These are phyloP conservation scores for Halichoerus grypus DNA, from an alignment of 2,113 vertebrate genomes.

Conservation along the genomic window DNA sequence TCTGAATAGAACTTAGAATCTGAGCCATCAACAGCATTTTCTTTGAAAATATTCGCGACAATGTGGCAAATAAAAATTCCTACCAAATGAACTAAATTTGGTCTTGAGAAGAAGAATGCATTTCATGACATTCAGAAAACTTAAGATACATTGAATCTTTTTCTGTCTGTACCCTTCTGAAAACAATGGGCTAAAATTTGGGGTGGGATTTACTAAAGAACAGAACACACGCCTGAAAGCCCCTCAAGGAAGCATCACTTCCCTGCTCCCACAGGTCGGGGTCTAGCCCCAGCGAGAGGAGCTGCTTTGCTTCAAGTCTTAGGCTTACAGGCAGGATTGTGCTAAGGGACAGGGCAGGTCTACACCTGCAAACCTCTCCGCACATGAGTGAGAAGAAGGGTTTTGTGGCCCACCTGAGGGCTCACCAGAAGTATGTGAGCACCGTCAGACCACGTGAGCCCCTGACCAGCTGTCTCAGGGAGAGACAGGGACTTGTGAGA, in stretches of 20 bases:
- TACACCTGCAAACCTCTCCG: not conserved
- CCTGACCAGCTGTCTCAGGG: not conserved
- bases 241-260: fast-evolving
- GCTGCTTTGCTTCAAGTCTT: too few relatives aligned
- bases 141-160: not conserved
- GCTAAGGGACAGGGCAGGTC: too few relatives aligned
- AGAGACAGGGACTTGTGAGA: fast-evolving
- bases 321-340: not conserved
- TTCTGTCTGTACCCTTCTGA: not conserved
- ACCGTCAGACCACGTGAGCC: fast-evolving
- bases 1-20: not conserved
- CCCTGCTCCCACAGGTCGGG: fast-evolving
- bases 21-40: not conserved
- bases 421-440: fast-evolving
- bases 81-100: not conserved
- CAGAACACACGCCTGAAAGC: not conserved
- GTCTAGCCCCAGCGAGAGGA: not conserved
- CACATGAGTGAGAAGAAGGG: not conserved
- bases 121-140: not conserved
- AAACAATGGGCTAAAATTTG: not conserved
- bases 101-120: not conserved
- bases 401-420: fast-evolving
- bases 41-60: too few relatives aligned
- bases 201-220: not conserved
- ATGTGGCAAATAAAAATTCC: not conserved